These are phyloP conservation scores for Odobenus rosmarus DNA, from an alignment of 2,113 vertebrate species.

Conservation along the genomic window DNA sequence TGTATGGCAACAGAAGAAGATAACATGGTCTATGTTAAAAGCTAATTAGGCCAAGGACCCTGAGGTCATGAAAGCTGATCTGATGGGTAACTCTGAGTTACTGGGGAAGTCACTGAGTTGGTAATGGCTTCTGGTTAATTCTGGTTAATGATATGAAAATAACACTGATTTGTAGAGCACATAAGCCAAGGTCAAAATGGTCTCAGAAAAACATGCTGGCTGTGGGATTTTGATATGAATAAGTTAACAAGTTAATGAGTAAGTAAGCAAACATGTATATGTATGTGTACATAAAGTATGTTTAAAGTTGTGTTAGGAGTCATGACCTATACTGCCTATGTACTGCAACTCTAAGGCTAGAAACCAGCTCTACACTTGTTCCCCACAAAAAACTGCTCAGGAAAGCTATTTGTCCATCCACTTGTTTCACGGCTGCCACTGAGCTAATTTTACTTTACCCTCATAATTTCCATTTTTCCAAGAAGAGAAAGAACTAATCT, in stretches of 20 bases:
- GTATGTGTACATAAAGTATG: not conserved
- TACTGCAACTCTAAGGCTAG: not conserved
- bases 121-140: conserved; percentile 58
- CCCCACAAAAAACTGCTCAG: not conserved
- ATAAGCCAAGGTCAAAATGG: conserved; percentile 59
- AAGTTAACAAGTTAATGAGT: conserved; percentile 4
- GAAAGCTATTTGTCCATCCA: not conserved
- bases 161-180: conserved; percentile 60
- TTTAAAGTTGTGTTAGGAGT: conserved; percentile 30
- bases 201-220: conserved; percentile 45
- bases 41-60: conserved; percentile 66
- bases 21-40: conserved; percentile 55
- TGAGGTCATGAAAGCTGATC: conserved; percentile 55
- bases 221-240: conserved; percentile 38
- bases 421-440: conserved; percentile 48
- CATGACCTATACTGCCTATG: conserved; percentile 21
- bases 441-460: conserved; percentile 34
- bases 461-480: conserved; percentile 22
- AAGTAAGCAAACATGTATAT: not conserved
- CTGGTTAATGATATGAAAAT: conserved; percentile 71
- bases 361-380: not conserved
- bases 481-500: conserved; percentile 24
- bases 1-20: conserved; percentile 24
- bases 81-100: conserved; percentile 46
- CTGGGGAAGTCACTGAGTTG: conserved; percentile 48